phyloP scores from a whole-genome alignment of 2,888 invertebrate species.

The Sphecodes monilicornis region DNA sequence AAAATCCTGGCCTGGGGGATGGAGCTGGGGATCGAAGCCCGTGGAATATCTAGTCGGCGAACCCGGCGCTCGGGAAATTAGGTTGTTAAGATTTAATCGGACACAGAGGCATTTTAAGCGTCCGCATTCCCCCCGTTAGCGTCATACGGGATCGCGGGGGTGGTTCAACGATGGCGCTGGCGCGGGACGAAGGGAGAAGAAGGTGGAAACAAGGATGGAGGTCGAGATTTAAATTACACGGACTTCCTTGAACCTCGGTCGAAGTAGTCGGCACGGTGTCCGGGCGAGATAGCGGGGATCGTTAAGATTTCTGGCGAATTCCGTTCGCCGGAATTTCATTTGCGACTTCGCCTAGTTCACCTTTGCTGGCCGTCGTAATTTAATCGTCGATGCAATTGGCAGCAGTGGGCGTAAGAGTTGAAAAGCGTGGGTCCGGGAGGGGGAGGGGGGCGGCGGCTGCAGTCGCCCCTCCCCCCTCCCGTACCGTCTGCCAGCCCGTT shows the following conservation, averaged over 20 bases:
- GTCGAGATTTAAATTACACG: slow-evolving; percentile 58
- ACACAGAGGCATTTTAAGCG: slow-evolving; percentile 54
- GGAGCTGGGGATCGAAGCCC: slow-evolving; percentile 16
- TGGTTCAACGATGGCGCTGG: not conserved
- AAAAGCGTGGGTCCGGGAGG: not conserved
- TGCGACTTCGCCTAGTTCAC: slow-evolving; percentile 43
- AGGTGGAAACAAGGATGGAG: not conserved
- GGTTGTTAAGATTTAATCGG: slow-evolving; percentile 64
- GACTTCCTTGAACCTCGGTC: slow-evolving; percentile 36
- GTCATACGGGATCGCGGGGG: not conserved
- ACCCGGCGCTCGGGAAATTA: slow-evolving; percentile 44
- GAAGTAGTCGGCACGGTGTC: slow-evolving; percentile 46
- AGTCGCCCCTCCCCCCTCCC: not conserved
- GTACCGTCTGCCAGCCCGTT: slow-evolving; percentile 22
- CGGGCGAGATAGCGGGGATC: slow-evolving; percentile 52
- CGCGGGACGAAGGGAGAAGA: not conserved
- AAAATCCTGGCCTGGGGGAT: slow-evolving; percentile 6
- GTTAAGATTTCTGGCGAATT: slow-evolving; percentile 57
- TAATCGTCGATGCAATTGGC: slow-evolving; percentile 51
- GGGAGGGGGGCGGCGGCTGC: not conserved
- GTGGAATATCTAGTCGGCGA: slow-evolving; percentile 32
- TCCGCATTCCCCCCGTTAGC: slow-evolving; percentile 18
- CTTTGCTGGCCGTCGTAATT: slow-evolving; percentile 47
- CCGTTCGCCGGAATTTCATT: slow-evolving; percentile 56
- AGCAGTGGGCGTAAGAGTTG: not conserved